Base-by-base conservation (phyloP, 1,140 invertebrate species). In the Sitophilus oryzae region DNA sequence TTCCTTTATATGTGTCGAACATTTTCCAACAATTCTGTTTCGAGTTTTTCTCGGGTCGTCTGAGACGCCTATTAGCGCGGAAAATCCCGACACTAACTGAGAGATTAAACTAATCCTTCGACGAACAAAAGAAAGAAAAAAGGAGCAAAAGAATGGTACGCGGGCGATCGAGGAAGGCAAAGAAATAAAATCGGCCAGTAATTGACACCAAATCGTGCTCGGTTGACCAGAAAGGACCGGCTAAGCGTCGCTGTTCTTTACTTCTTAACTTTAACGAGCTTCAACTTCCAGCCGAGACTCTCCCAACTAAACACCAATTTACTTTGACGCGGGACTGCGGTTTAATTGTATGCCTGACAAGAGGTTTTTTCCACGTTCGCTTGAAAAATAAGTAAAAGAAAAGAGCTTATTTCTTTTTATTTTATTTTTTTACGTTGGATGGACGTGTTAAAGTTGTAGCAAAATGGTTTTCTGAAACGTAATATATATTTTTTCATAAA, bases 171-270 rank as follows among this genome's bases (percentile, higher is more conserved):
- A 34, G 58, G 52, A 55, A 59, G 53, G 53, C 51, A 53, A 52
- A 58, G 50, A 44, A 58, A 56, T 43, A 50, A 50, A 56, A 43
- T 56, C 46, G 52, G 43, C 21, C 36, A 21, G 52, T 60, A 60
- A 60, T 60, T 60, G 58, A 60, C 58, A 60, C 47, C 52, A 38
- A 54, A 47, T 59, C 57, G 57, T 59, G 57, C 57, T 51, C 54
- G 55, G 57, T 59, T 52, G 57, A 59, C 52, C 57, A 52, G 50
- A 59, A 59, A 54, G 30, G 35, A 20, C 40, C 40, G 15, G 49
- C 40, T 35, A 21, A 43, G 21, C 49, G 21, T 43, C 49, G 21
- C 16, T 49, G n/a, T n/a, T n/a, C n/a, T n/a, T n/a, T 50, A 23
- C 38, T 45, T 19, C 19, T 30, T 45, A 23, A 45, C 40, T 43